Evolutionary conservation across 2,888 invertebrate species (phyloP), one percentile per base, ranked within the genome.

Genomic region (Diarsia dahlii): DNA sequence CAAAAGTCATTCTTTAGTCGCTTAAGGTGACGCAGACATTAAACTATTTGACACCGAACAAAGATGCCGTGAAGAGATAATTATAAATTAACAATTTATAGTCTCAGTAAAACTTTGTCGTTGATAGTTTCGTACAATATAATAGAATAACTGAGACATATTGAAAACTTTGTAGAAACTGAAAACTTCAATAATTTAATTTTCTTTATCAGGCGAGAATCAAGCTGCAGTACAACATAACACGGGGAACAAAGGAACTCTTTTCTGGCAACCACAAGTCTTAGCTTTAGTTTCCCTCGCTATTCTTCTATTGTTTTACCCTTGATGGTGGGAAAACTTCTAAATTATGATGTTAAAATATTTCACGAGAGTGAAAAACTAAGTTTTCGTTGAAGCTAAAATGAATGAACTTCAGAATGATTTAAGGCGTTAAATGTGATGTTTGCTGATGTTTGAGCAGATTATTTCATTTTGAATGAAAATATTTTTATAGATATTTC

Each of bases 211-310:
- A 97, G 97, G 97, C 86, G 97, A 97, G 87, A 97, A 97, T 86
- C 97, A 97, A 89, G 97, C 97, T 3, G 97, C 97, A 2, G 97
- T 97, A 67, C 97, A 97, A 86, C 97, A 97, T 86, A 97, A 97
- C 89, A 97, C 97, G 18, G 97, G 97, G 97, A 97, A 97, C 89
- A 95, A 96, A 88, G 97, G 96, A 78, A 90, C 93, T 39, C 89
- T 94, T 46, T 95, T 94, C 88, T 95, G 95, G 94, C 93, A 93
- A 78, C 90, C 93, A 12, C 90, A 91, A 70, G 91, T 92, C 77
- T 89, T 94, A 70, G 92, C 90, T 76, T 81, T 95, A 84, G 79
- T 94, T 81, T 91, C 90, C 50, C 80, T 94, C 23, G 82, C 92
- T 70, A 87, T 90, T 68, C 86, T 95, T 67, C 78, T 94, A 75